These are phyloP conservation scores for Geophilus truncorum DNA, from an alignment of 2,888 invertebrate species.

Conservation along the genomic window DNA sequence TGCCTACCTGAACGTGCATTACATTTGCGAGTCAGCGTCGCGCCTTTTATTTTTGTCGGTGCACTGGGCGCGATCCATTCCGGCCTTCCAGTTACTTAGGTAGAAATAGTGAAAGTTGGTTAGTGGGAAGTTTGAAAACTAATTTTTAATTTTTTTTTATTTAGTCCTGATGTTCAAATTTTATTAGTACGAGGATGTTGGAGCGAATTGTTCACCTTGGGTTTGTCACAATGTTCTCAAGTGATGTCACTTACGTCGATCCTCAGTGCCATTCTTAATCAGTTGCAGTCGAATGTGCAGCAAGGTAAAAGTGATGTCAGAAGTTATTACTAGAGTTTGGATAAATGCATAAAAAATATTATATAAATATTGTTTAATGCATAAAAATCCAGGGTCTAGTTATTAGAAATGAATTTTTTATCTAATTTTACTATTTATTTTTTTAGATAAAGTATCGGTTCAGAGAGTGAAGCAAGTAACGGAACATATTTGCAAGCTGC, in stretches of 20 bases:
- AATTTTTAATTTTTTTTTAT: not conserved
- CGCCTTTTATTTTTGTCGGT: constrained; percentile 82
- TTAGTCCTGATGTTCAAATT: constrained; percentile 74
- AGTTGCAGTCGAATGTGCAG: constrained; percentile 67
- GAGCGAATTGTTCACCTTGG: constrained; percentile 87
- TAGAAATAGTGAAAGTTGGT: too few relatives aligned
- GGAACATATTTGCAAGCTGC: constrained; percentile 72
- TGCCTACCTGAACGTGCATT: constrained; percentile 86
- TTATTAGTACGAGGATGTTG: constrained; percentile 79
- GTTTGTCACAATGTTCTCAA: constrained; percentile 78
- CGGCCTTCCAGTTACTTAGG: constrained; percentile 74
- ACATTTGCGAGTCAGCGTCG: constrained; percentile 91
- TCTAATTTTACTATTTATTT: not conserved
- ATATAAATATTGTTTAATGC: not conserved
- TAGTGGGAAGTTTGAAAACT: not conserved
- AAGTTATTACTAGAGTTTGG: too few relatives aligned
- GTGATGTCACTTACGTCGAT: constrained; percentile 73
- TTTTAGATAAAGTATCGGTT: constrained; percentile 63
- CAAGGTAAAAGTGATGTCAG: too few relatives aligned
- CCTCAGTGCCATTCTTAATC: constrained; percentile 73
- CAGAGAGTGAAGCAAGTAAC: constrained; percentile 66
- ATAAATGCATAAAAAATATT: too few relatives aligned
- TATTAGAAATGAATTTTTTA: not conserved
- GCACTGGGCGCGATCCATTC: constrained; percentile 82
- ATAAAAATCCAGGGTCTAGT: not conserved